These are phyloP conservation scores for Donacobius atricapilla DNA, from an alignment of 2,113 vertebrate genomes.

Conservation along the genomic window DNA sequence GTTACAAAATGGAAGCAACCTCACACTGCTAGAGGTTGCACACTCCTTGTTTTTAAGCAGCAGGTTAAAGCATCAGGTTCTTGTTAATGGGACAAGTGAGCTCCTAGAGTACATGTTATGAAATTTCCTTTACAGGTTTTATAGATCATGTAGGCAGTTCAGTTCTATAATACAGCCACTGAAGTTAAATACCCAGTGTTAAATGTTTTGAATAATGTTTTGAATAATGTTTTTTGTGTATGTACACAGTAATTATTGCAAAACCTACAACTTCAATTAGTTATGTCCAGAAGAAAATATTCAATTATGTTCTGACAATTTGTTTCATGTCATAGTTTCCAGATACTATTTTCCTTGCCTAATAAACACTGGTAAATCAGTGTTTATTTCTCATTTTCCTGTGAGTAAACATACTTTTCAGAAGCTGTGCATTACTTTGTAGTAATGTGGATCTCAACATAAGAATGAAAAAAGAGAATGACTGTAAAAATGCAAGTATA, in stretches of 20 bases:
- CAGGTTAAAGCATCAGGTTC: not conserved
- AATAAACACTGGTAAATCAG: not conserved
- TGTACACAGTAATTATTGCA: not conserved
- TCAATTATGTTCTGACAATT: not conserved
- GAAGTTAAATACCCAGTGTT: not conserved
- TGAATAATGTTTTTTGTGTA: not conserved
- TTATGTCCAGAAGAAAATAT: not conserved
- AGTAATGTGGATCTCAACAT: not conserved
- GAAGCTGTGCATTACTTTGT: not conserved
- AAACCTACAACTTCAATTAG: not conserved
- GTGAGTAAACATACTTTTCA: not conserved
- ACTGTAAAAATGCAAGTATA: not conserved
- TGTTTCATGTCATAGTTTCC: not conserved
- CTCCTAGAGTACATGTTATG: fast-evolving
- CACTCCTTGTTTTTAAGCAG: not conserved
- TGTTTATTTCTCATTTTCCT: not conserved
- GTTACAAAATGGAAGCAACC: not conserved
- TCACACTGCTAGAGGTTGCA: not conserved
- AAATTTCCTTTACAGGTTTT: not conserved
- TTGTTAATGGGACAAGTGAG: not conserved
- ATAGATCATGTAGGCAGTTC: not conserved
- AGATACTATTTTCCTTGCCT: not conserved
- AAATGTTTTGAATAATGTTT: not conserved
- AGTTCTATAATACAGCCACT: not conserved
- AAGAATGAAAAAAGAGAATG: not conserved